Evolutionary conservation across 1,140 invertebrate genomes (phyloP), one percentile per base, ranked within the genome.

Genomic region (Drosophila yakuba): DNA sequence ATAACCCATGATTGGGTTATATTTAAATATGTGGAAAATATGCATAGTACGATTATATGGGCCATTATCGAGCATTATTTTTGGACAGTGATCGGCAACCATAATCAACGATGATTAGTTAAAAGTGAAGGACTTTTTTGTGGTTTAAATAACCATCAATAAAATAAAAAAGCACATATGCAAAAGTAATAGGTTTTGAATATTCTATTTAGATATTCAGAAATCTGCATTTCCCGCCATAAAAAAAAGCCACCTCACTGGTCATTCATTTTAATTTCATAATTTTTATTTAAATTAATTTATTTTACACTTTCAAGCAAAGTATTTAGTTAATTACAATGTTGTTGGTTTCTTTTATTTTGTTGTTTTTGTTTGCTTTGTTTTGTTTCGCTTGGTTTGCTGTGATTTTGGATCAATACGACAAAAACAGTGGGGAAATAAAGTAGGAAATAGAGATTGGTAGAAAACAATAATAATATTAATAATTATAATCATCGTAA

Each of bases 211-310:
- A 17, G 17, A 17, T 17, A 17, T 17, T 17, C 17, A 17, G 17
- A 17, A 17, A 17, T 17, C 17, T 20, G 20, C 20, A 20, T 20
- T 20, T 8, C 35, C 36, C 38, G 38, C 39, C 15, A 14, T 4
- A 36, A 11, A 39, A 55, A 55, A 32, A 23, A 50, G 2, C 12
- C 28, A 50, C 4, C 5, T 23, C 12, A 2, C 10, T 5, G 6
- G 1, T 1, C 4, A 0, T 20, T 64, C 71, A 12, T 55, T 76
- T 78, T 66, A 80, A 78, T 84, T 84, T 85, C 59, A 85, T 85
- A 74, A 78, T 86, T 86, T 85, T 86, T 85, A 88, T 86, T 86
- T 86, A 82, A 86, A 86, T 86, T 86, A 86, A 86, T 82, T 84
- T 86, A 86, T 86, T 86, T 86, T 88, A 86, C 82, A 86, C 78